Base-by-base conservation (phyloP, 2,888 invertebrate species). In the Campoplex capitator region DNA sequence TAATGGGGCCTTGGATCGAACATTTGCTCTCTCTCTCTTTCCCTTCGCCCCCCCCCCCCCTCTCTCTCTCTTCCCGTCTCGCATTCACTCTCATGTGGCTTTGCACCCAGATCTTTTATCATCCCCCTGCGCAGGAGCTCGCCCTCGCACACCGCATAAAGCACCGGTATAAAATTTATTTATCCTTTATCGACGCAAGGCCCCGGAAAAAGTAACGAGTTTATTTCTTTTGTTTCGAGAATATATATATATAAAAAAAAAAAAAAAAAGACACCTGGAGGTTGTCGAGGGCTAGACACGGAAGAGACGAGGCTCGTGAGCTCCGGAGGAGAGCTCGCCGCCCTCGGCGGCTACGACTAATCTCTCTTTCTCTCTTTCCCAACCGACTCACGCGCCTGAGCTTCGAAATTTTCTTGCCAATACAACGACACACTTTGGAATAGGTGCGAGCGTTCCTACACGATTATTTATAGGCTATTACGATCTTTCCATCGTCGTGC, bases 341-440 rank as follows among this genome's bases (percentile, higher is more conserved):
- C 87, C 87, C 67, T 85, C 87, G 87, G 84, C 84, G 87, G 84
- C 87, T 87, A 48, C 54, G 83, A 84, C 84, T 84, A 87, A 78
- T 82, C 86, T 62, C 84, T 73, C 83, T 83, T 83, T 77, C 80
- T 58, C 56, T 73, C 68, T 75, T 35, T 62, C 48, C 11, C 51
- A 38, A 71, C 45, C 48, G 58, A 56, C 35, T 38, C 45, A 18
- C 32, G 18, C 48, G 42, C 42, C 38, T 58, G 28, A 56, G 35
- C 70, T 28, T 18, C 76, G 71, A 79, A 87, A 87, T 79, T 82
- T 85, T 79, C 70, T 75, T 28, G 65, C 32, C 84, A 18, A 78
- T 75, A 79, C 87, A 56, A 74, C 70, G 68, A 38, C 80, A 62
- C 79, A 42, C 42, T 42, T 45, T 7, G 67, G 16, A 73, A 54